These are phyloP conservation scores for Eidolon dupreanum DNA, from an alignment of 2,797 vertebrate genomes.

Conservation along the genomic window DNA sequence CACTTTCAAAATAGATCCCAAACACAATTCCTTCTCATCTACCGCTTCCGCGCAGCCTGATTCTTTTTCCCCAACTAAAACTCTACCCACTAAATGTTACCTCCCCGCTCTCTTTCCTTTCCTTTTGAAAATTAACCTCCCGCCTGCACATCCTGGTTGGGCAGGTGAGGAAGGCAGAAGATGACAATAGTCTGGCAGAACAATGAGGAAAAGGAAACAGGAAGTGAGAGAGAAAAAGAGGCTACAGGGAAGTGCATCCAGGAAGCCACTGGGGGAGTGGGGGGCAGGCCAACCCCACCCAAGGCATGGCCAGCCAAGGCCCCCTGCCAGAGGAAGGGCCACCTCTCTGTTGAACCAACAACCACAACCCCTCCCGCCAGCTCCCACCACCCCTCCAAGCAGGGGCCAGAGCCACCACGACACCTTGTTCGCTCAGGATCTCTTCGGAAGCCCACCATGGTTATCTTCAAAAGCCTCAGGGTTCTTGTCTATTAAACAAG, in stretches of 20 bases:
- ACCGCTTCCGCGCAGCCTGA: accelerated
- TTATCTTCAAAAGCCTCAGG: neutral
- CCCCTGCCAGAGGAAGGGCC: neutral
- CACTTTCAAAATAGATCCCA: neutral
- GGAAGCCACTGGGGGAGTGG: neutral
- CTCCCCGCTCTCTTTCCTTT: neutral
- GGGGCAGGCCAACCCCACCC: neutral
- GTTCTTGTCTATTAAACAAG: neutral
- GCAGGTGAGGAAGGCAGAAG: neutral
- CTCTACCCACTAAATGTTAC: accelerated
- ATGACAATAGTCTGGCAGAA: neutral
- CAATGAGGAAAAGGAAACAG: constrained; percentile 16
- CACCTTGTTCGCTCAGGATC: neutral
- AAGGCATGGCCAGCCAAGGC: neutral
- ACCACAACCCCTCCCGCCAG: neutral
- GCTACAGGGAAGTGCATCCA: neutral
- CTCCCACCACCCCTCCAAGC: neutral
- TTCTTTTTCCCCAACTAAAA: neutral
- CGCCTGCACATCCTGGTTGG: neutral
- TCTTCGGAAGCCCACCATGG: accelerated
- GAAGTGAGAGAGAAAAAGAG: neutral
- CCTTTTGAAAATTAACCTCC: neutral
- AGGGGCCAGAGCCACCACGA: no score
- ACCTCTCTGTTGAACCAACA: neutral
- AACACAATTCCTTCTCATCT: neutral